These are phyloP conservation scores for Stegostoma tigrinum DNA, from an alignment of 2,113 vertebrate genomes.

Conservation along the genomic window DNA sequence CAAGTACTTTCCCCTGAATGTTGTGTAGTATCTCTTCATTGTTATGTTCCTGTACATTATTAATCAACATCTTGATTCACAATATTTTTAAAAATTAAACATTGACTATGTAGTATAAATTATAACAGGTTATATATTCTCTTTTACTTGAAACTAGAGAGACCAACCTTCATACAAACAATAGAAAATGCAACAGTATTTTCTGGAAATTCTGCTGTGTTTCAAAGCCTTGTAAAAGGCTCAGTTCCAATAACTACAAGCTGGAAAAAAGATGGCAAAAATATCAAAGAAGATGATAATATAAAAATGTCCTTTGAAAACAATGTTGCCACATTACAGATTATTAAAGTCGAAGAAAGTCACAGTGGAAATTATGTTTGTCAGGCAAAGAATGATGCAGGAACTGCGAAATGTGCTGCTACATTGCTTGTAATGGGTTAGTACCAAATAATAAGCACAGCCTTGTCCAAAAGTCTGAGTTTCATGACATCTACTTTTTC, in stretches of 20 bases:
- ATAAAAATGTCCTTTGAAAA: slow-evolving; percentile 79
- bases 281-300: slow-evolving; percentile 82
- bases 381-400: slow-evolving; percentile 89
- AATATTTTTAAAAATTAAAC: neutral
- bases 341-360: slow-evolving; percentile 68
- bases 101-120: neutral
- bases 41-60: neutral
- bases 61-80: neutral
- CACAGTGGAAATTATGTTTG: slow-evolving; percentile 83
- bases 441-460: slow-evolving; percentile 45
- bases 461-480: neutral
- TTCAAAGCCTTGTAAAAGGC: slow-evolving; percentile 82
- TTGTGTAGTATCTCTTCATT: neutral
- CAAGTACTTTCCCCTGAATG: neutral
- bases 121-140: slow-evolving; percentile 35
- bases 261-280: slow-evolving; percentile 87
- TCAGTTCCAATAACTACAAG: slow-evolving; percentile 79
- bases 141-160: slow-evolving; percentile 67
- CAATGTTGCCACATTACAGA: slow-evolving; percentile 68
- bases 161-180: slow-evolving; percentile 84
- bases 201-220: slow-evolving; percentile 70
- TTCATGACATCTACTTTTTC: slow-evolving; percentile 32
- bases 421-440: slow-evolving; percentile 88
- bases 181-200: slow-evolving; percentile 81
- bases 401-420: slow-evolving; percentile 85